Conservation (phyloP, 1,140 invertebrate genomes). For the Eufriesea mexicana region DNA sequence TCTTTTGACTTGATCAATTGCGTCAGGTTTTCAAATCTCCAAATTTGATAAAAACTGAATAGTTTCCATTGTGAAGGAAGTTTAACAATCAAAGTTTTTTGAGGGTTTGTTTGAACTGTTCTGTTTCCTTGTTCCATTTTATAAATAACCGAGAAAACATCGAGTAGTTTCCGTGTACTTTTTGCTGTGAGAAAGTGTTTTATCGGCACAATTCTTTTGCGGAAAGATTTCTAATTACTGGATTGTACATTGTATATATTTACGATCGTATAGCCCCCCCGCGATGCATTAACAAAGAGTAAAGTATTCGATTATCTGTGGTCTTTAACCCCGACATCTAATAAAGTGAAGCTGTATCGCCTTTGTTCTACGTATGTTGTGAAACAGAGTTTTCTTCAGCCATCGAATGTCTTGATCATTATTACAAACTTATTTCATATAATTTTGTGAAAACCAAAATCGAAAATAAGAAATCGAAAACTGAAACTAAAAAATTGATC, state of each 20-base stretch:
- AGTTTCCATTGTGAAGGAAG: background rate
- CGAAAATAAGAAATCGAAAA: background rate
- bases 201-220: background rate
- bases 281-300: constrained; percentile 33
- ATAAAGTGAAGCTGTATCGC: constrained; percentile 27
- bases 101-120: background rate
- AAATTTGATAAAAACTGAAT: background rate
- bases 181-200: background rate
- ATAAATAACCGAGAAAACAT: background rate
- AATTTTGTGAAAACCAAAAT: background rate
- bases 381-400: background rate
- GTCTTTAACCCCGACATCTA: constrained; percentile 51
- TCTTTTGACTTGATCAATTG: background rate
- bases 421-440: background rate
- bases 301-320: constrained; percentile 47
- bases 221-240: background rate
- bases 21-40: background rate
- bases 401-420: no score
- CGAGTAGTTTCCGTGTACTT: background rate
- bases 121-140: background rate
- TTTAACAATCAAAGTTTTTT: background rate
- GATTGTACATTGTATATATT: constrained; percentile 31
- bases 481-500: background rate
- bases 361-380: background rate
- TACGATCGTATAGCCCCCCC: constrained; percentile 37